Percentiles rank a stretch among this genome's conserved stretches.
Conservation (phyloP, 2,797 vertebrate genomes). For the Lophotriccus pileatus region DNA sequence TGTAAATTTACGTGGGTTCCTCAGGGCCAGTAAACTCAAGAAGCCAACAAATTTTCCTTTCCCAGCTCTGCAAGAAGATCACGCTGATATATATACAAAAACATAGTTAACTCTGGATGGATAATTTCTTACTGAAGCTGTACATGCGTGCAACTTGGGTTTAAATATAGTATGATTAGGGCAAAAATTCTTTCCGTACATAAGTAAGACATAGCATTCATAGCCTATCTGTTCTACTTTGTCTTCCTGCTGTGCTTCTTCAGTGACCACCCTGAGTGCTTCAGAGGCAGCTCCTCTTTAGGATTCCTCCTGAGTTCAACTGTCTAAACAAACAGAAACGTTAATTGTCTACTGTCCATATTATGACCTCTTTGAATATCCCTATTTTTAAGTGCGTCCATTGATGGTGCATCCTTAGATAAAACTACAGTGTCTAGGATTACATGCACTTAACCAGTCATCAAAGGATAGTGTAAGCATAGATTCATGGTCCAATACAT, state of each 20-base stretch:
- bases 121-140: neutral
- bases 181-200: neutral
- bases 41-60: neutral
- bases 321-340: neutral
- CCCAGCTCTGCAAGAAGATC: neutral
- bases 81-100: neutral
- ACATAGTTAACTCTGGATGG: neutral
- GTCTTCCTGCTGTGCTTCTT: neutral
- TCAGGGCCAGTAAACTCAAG: neutral
- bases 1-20: neutral
- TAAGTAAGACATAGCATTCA: neutral
- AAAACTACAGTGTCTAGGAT: neutral
- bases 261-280: neutral
- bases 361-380: neutral
- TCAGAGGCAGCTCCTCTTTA: neutral
- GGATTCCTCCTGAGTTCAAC: neutral
- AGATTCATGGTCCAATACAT: fast-evolving
- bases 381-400: neutral
- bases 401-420: neutral
- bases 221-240: neutral
- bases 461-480: neutral
- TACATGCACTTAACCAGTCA: neutral
- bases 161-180: neutral
- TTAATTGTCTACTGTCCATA: neutral
- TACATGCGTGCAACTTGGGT: neutral